Percentiles rank a stretch among this genome's conserved stretches.
phyloP scores from a whole-genome alignment of 2,113 vertebrate genomes.

The Strix uralensis region DNA sequence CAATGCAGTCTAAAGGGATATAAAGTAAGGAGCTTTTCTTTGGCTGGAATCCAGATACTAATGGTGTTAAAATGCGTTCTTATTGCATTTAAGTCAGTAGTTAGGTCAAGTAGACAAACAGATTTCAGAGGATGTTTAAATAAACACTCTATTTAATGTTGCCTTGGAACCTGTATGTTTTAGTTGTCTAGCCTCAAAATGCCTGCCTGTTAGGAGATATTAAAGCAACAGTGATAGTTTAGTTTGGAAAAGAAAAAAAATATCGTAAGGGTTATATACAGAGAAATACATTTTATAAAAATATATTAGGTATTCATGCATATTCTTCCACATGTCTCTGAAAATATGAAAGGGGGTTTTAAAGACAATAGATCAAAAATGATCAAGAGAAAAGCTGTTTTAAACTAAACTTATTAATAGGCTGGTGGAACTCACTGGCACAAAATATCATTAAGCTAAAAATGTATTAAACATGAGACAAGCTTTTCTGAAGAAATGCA shows the following conservation, averaged over 20 bases:
- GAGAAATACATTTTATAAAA: background rate
- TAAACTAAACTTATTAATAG: conserved; percentile 7
- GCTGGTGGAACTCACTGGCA: background rate
- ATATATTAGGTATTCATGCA: background rate
- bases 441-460: background rate
- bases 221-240: background rate
- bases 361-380: background rate
- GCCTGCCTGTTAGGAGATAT: background rate
- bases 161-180: conserved; percentile 35
- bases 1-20: conserved; percentile 62
- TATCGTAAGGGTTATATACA: background rate
- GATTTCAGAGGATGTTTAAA: conserved; percentile 75
- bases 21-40: conserved; percentile 64
- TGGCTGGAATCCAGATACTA: conserved; percentile 75
- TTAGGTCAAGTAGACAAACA: conserved; percentile 75
- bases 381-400: background rate
- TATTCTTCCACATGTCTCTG: background rate
- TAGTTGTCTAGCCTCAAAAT: background rate
- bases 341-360: background rate
- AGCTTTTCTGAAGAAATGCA: background rate
- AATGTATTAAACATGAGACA: background rate
- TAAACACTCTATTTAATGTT: conserved; percentile 71
- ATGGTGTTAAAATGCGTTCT: conserved; percentile 73
- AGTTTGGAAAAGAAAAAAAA: background rate
- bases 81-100: conserved; percentile 70